Percentiles rank a stretch among this genome's conserved stretches.
These are phyloP conservation scores for Aporrectodea caliginosa DNA, from an alignment of 1,140 invertebrate species.

Conservation along the genomic window DNA sequence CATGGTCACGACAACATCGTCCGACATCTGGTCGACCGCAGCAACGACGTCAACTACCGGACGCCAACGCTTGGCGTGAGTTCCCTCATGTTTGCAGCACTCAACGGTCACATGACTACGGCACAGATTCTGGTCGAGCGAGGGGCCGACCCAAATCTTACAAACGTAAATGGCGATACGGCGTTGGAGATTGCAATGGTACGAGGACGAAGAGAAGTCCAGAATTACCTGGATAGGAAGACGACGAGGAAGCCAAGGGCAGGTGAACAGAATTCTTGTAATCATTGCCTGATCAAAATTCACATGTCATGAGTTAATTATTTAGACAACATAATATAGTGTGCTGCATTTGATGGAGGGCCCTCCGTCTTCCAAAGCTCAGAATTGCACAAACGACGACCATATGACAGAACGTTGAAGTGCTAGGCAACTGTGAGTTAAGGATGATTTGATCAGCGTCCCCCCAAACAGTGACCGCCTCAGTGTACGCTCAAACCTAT, in stretches of 20 bases:
- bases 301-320: too few species aligned
- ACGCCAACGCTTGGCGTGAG: slow-evolving; percentile 48
- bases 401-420: too few species aligned
- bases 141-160: slow-evolving; percentile 50
- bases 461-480: too few species aligned
- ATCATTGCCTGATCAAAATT: too few species aligned
- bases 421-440: too few species aligned
- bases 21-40: slow-evolving; percentile 47
- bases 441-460: too few species aligned
- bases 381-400: too few species aligned
- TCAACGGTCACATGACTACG: slow-evolving; percentile 55
- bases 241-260: slow-evolving; percentile 50
- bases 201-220: slow-evolving; percentile 47
- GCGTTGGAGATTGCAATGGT: slow-evolving; percentile 52
- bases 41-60: slow-evolving; percentile 51
- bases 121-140: slow-evolving; percentile 53
- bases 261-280: slow-evolving; percentile 40
- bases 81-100: slow-evolving; percentile 51
- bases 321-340: too few species aligned
- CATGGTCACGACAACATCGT: slow-evolving; percentile 53
- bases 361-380: too few species aligned
- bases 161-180: slow-evolving; percentile 48
- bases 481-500: too few species aligned
- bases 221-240: slow-evolving; percentile 50
- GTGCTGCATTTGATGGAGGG: too few species aligned